Evolutionary conservation across 2,888 invertebrate genomes (phyloP), one percentile per base, ranked within the genome.

Genomic region (Leptinotarsa haldemani): DNA sequence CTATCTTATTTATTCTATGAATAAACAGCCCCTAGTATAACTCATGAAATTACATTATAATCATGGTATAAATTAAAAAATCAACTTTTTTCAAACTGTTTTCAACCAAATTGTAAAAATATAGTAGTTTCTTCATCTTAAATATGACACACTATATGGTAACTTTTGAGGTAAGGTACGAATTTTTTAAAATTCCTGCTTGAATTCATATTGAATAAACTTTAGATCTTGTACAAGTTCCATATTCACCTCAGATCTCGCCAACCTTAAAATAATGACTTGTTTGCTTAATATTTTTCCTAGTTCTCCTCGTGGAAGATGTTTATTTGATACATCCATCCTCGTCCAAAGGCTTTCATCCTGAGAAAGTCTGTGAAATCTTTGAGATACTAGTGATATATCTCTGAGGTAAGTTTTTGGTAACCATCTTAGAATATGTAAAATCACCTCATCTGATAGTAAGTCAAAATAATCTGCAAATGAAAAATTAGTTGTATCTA

Each of bases 271-370:
- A 69, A 95, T 92, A 66, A 92, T 88, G 0, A 95, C 94, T 82
- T 96, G 95, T 77, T 95, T 90, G 16, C 90, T 90, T n/a, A 97
- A 83, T 74, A 97, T 91, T 77, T 92, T 90, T 1, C 94, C 94
- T 12, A 97, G 84, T 0, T 93, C 92, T 61, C 93, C 93, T 15
- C 90, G 88, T 18, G 90, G 88, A 12, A 97, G 84, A 0, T 92
- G 90, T 80, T 92, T 92, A 75, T 92, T 91, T 12, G 94, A 93
- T 20, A 96, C 88, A 85, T 97, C 97, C 77, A 97, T 87, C 20
- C 96, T 90, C 58, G 93, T 92, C 97, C 97, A 97, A 0, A 97
- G 87, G 0, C 93, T 93, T 83, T 96, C 96, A 85, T 97, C 97
- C 69, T 92, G 92, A 3, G 93, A 92, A 76, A 97, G 90, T 78